Evolutionary conservation across 1,140 invertebrate species (phyloP).

Genomic region (Heliconius melpomene): DNA sequence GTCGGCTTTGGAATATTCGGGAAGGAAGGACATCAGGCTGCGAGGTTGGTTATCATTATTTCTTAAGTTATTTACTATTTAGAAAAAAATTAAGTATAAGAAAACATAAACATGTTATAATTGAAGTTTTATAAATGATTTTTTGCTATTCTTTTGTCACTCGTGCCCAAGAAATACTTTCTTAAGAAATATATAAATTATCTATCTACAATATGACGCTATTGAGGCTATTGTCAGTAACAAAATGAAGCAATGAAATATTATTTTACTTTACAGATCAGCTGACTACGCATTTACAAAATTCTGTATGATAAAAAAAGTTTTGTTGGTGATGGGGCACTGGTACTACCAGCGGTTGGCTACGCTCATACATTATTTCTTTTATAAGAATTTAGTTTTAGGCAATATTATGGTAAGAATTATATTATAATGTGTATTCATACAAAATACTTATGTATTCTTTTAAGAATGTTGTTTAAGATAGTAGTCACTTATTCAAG

Average conservation of each 20-base stretch:
- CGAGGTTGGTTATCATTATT: slow-evolving; percentile 76
- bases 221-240: too few relatives aligned
- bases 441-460: too few relatives aligned
- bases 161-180: too few relatives aligned
- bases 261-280: slow-evolving; percentile 64
- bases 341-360: slow-evolving; percentile 89
- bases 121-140: too few relatives aligned
- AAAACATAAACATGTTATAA: too few relatives aligned
- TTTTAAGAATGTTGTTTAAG: not conserved
- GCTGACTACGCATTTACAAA: slow-evolving; percentile 86
- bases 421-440: too few relatives aligned
- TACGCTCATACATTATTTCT: slow-evolving; percentile 91
- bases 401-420: slow-evolving; percentile 81
- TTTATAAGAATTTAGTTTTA: slow-evolving; percentile 92
- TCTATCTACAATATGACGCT: too few relatives aligned
- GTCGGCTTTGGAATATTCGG: slow-evolving; percentile 89
- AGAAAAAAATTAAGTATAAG: too few relatives aligned
- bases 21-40: slow-evolving; percentile 90
- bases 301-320: slow-evolving; percentile 86
- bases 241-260: not conserved
- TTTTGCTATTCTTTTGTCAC: too few relatives aligned
- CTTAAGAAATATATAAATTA: too few relatives aligned
- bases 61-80: too few relatives aligned
- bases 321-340: slow-evolving; percentile 88
- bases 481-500: too few relatives aligned